Conservation (phyloP, 2,113 vertebrate species). For the Phocoena sinus region DNA sequence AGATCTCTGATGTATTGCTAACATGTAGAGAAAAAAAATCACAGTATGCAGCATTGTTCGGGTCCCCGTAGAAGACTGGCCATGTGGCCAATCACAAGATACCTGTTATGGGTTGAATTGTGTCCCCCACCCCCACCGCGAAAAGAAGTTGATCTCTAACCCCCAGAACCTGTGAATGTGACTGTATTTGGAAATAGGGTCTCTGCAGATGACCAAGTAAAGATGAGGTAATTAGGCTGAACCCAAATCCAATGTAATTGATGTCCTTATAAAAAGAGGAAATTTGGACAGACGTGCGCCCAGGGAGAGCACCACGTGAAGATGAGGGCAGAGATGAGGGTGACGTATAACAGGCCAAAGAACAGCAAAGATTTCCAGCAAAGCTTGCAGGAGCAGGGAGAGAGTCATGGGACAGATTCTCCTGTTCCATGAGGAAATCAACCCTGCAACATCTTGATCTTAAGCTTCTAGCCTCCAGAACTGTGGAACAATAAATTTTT, state of each 20-base stretch:
- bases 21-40: not conserved
- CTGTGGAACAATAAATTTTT: not conserved
- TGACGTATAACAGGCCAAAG: not conserved
- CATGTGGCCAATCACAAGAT: not conserved
- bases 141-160: not conserved
- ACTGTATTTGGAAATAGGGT: too few relatives aligned
- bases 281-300: not conserved
- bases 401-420: not conserved
- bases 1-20: not conserved
- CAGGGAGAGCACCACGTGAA: not conserved
- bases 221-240: too few relatives aligned
- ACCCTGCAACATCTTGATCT: not conserved
- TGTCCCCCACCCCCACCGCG: too few relatives aligned
- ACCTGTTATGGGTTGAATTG: not conserved
- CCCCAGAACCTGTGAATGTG: not conserved
- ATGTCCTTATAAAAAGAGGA: not conserved
- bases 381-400: not conserved
- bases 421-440: not conserved
- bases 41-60: not conserved
- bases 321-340: not conserved
- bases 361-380: not conserved
- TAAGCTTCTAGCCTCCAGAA: not conserved
- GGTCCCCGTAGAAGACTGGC: not conserved
- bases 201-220: too few relatives aligned
- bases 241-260: too few relatives aligned